Base-by-base conservation (phyloP, 1,140 invertebrate genomes). In the Camponotus pennsylvanicus region DNA sequence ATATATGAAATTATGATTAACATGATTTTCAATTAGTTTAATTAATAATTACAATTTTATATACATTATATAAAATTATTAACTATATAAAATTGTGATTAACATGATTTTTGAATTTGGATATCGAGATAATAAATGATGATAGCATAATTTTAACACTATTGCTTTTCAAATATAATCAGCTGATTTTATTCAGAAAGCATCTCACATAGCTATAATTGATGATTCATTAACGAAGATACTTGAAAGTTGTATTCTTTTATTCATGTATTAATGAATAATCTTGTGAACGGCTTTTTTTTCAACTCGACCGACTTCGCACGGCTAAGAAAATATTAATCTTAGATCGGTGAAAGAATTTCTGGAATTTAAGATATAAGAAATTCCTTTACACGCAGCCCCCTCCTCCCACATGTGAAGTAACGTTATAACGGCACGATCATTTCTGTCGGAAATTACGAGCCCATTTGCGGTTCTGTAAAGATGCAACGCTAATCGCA, bases 361-460 rank as follows among this genome's bases (percentile, higher is more conserved):
- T 49, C 27, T 59, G 27, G n/a, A 52, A 52, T 52, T 52, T 5
- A 52, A 18, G 3, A 73, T 13, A 13, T 32, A 37, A 82, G 40
- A 40, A 73, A 40, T 52, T 52, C 6, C 15, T 52, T 52, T 15
- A 52, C 13, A 52, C 18, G 15, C 3, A 27, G 27, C 27, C 27
- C 27, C 27, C 27, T 27, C 4, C 4, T 15, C 13, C 49, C 18
- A 21, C 18, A 52, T 52, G 18, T 80, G 75, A 80, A 27, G 59
- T 64, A 87, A 89, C 55, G 52, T 79, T 73, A 77, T 89, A 86
- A 86, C 77, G 57, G 49, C 27, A 40, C 40, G 32, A 40, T 86
- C 21, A 49, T 66, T 85, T 78, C 45, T 83, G 27, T 57, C 57
- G 69, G 1, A 18, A 57, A 27, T 86, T 80, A 49, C 27, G 70